phyloP scores from a whole-genome alignment of 2,113 vertebrate species.

The Hypomesus transpacificus region DNA sequence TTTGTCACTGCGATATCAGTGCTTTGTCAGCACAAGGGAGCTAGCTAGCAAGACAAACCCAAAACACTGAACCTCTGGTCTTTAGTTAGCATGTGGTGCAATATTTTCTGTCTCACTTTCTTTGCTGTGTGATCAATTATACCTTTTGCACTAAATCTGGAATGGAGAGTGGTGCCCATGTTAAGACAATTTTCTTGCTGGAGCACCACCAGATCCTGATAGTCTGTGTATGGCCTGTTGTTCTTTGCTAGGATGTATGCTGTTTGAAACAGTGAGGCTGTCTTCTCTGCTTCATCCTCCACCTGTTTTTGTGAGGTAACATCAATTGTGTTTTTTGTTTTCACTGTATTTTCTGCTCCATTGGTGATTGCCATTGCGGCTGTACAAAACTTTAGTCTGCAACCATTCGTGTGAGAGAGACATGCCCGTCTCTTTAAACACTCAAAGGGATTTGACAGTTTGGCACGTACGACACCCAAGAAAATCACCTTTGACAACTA shows the following conservation, averaged over 20 bases:
- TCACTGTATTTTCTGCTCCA: not conserved
- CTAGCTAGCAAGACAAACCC: no score
- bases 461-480: no score
- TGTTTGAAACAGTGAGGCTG: slow-evolving; percentile 12
- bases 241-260: slow-evolving; percentile 13
- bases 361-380: no score
- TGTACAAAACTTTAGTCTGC: no score
- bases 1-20: no score
- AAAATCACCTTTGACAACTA: no score
- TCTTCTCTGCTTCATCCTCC: slow-evolving; percentile 6
- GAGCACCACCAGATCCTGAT: not conserved
- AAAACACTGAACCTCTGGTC: slow-evolving; percentile 5
- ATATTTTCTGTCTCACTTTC: slow-evolving; percentile 16
- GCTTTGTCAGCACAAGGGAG: no score
- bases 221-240: slow-evolving; percentile 16
- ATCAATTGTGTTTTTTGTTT: not conserved
- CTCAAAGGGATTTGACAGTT: no score
- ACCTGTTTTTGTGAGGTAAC: not conserved
- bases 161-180: slow-evolving; percentile 6
- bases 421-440: no score
- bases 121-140: slow-evolving; percentile 15
- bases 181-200: slow-evolving; percentile 15
- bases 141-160: not conserved
- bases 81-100: slow-evolving; percentile 2
- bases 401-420: no score